Base-by-base conservation (phyloP, 2,888 invertebrate species). In the Nemotelus pantherinus region DNA sequence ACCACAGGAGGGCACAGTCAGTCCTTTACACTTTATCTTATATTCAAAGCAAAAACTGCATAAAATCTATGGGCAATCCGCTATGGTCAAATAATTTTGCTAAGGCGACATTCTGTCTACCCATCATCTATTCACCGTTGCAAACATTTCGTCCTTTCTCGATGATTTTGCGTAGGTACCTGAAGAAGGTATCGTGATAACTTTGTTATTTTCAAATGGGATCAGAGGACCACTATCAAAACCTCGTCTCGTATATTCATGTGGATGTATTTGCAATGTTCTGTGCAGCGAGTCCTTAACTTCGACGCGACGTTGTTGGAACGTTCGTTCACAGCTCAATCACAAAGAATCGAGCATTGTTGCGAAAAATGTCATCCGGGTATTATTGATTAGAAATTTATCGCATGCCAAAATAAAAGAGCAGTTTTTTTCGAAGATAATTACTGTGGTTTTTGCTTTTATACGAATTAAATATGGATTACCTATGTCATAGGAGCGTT, bases 381-480 rank as follows among this genome's bases (percentile, higher is more conserved):
- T 45, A 74, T 77, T 77, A 77, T 77, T 74, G 77, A 77, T 77
- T 57, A n/a, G 72, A 77, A 77, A 77, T 77, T 77, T 77, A 77
- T 77, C 72, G 64, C 76, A 76, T 57, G 76, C 41, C 76, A 55
- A 76, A 63, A 74, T 74, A 74, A 74, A 48, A n/a, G 74, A 57
- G 41, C 48, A 41, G 7, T 1, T 47, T 74, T 60, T 60, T 70
- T 67, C 67, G 7, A 2, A 55, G 60, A 74, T 74, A 74, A 74
- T 74, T 74, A 60, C 60, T 74, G 74, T 48, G 74, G 74, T 74
- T 74, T 70, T 63, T 39, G 41, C 63, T 48, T 25, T 74, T 74
- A 74, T 74, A 48, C 48, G 74, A 74, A 74, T 60, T 63, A 74
- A 74, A 74, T 74, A 74, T 74, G 74, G 70, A 74, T 74, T 74